phyloP scores from a whole-genome alignment of 2,888 invertebrate species.

The Schizotus pectinicornis region DNA sequence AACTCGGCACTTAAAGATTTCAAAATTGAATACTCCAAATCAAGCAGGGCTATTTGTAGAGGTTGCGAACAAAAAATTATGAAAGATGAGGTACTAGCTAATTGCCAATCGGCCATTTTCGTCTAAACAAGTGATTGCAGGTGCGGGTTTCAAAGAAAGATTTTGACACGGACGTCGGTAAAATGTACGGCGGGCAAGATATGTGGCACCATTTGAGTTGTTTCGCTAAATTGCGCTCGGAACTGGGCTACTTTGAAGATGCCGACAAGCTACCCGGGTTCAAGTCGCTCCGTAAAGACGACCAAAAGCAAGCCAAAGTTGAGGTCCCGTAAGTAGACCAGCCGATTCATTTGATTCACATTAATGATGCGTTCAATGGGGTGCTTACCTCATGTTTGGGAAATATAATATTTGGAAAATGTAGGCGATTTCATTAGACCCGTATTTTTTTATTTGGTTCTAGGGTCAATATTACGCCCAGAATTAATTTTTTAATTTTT shows the following conservation, averaged over 20 bases:
- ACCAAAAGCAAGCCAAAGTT: conserved; percentile 68
- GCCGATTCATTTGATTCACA: too few species aligned
- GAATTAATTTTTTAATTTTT: too few species aligned
- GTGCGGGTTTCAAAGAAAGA: conserved; percentile 85
- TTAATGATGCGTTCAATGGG: too few species aligned
- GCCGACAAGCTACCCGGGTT: conserved; percentile 82
- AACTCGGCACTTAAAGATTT: conserved; percentile 68
- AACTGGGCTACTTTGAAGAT: conserved; percentile 74
- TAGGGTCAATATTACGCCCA: too few species aligned
- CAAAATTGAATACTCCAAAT: conserved; percentile 84
- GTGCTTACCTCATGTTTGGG: too few species aligned
- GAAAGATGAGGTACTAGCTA: conserved; percentile 66
- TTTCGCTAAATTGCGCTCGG: conserved; percentile 77
- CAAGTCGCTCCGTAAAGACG: conserved; percentile 71
- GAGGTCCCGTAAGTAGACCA: conserved; percentile 67
- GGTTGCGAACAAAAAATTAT: conserved; percentile 86
- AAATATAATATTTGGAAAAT: too few species aligned
- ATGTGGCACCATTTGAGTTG: conserved; percentile 93
- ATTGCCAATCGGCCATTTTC: not conserved
- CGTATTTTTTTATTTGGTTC: too few species aligned
- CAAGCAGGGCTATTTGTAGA: conserved; percentile 77
- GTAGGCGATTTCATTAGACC: too few species aligned
- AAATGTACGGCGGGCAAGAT: conserved; percentile 82
- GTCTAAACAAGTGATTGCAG: conserved; percentile 33
- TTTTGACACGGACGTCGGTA: conserved; percentile 80